Conservation (phyloP, 1,140 invertebrate genomes). For the Patella vulgata region DNA sequence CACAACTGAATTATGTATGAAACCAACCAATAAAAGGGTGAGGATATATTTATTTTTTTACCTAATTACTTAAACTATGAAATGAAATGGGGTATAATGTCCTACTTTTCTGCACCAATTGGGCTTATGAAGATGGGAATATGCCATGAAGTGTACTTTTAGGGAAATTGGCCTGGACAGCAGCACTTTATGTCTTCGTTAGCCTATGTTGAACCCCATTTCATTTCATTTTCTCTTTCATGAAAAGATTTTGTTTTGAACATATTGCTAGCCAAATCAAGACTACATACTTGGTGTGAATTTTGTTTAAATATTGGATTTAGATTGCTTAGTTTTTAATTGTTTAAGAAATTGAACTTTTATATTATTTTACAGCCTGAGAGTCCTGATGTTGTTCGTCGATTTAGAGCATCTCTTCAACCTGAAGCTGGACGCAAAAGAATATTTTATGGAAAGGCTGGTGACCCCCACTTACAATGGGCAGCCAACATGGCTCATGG, state of each 20-base stretch:
- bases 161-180: background rate
- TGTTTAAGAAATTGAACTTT: no score
- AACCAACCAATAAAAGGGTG: slow-evolving; percentile 52
- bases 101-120: no score
- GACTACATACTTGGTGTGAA: no score
- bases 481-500: slow-evolving; percentile 64
- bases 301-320: no score
- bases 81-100: background rate
- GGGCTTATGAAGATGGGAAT: no score
- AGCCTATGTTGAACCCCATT: no score
- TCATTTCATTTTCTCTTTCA: no score
- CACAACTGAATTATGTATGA: slow-evolving; percentile 53
- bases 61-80: background rate
- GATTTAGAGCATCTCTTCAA: slow-evolving; percentile 53
- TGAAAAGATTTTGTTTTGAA: no score
- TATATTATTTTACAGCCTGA: slow-evolving; percentile 57
- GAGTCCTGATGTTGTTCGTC: slow-evolving; percentile 57
- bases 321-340: no score
- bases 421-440: slow-evolving; percentile 61
- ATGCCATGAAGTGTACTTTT: slow-evolving; percentile 8
- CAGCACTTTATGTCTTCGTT: no score
- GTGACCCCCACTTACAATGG: slow-evolving; percentile 60
- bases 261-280: no score
- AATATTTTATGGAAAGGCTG: slow-evolving; percentile 63
- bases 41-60: slow-evolving; percentile 13